Evolutionary conservation across 2,113 vertebrate species (phyloP).

Genomic region (Atlantisia rogersi): DNA sequence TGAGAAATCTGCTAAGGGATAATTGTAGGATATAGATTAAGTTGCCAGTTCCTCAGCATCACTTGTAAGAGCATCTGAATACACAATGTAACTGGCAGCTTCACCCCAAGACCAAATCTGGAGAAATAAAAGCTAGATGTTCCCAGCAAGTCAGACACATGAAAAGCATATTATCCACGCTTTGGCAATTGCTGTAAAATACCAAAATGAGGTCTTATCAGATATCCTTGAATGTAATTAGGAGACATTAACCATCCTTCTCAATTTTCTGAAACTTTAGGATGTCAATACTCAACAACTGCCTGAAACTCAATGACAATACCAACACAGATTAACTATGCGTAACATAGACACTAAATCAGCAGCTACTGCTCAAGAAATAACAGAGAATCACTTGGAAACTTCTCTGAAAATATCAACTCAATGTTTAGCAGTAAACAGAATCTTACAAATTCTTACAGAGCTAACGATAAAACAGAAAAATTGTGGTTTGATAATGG

Average conservation of each 20-base stretch:
- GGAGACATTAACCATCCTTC: background rate
- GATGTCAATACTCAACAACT: background rate
- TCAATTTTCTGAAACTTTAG: background rate
- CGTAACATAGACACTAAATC: background rate
- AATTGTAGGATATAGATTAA: background rate
- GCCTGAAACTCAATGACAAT: background rate
- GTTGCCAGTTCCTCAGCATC: background rate
- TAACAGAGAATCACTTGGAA: background rate
- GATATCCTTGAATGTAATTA: background rate
- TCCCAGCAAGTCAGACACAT: background rate
- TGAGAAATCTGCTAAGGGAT: fast-evolving
- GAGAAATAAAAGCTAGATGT: background rate
- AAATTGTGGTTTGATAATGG: background rate
- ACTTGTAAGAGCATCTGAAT: background rate
- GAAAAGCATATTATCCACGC: background rate
- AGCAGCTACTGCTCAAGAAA: background rate
- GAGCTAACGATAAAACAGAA: background rate
- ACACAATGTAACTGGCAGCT: background rate
- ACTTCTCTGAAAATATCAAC: background rate
- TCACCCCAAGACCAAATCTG: background rate
- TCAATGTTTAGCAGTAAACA: background rate
- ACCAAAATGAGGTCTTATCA: background rate
- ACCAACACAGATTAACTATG: background rate
- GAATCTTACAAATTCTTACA: background rate
- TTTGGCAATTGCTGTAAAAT: background rate